These are phyloP conservation scores for Drosophila ananassae DNA, from an alignment of 1,140 invertebrate genomes.

Conservation along the genomic window DNA sequence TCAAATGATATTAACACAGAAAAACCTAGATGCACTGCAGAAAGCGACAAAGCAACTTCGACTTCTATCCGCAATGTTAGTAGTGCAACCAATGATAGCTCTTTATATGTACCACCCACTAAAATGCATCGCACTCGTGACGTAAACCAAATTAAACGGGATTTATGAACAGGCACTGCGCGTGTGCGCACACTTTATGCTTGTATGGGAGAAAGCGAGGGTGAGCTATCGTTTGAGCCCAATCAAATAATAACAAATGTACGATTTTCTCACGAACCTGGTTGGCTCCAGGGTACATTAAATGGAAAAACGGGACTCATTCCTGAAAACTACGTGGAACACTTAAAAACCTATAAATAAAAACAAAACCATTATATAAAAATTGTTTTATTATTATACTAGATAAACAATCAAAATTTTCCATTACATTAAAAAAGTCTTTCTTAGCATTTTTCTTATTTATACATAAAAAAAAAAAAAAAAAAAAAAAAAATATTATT, in stretches of 20 bases:
- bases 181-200: constrained; percentile 96
- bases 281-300: constrained; percentile 97
- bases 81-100: constrained; percentile 54
- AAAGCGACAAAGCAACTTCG: constrained; percentile 16
- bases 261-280: constrained; percentile 94
- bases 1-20: constrained; percentile 79
- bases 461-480: constrained; percentile 87
- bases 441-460: background rate
- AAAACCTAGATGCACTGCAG: constrained; percentile 27
- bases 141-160: constrained; percentile 78
- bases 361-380: background rate
- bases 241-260: constrained; percentile 99
- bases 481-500: no score
- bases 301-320: constrained; percentile 97
- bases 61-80: constrained; percentile 58
- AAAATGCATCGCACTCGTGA: constrained; percentile 83
- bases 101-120: constrained; percentile 77
- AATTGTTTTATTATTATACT: background rate
- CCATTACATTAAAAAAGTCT: background rate
- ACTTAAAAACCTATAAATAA: constrained; percentile 81
- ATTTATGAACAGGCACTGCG: constrained; percentile 76
- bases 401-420: background rate
- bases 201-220: constrained; percentile 97
- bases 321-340: constrained; percentile 98
- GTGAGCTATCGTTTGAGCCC: constrained; percentile 98